These are phyloP conservation scores for Sebastes cheni DNA, from an alignment of 2,797 vertebrate genomes.

Conservation along the genomic window DNA sequence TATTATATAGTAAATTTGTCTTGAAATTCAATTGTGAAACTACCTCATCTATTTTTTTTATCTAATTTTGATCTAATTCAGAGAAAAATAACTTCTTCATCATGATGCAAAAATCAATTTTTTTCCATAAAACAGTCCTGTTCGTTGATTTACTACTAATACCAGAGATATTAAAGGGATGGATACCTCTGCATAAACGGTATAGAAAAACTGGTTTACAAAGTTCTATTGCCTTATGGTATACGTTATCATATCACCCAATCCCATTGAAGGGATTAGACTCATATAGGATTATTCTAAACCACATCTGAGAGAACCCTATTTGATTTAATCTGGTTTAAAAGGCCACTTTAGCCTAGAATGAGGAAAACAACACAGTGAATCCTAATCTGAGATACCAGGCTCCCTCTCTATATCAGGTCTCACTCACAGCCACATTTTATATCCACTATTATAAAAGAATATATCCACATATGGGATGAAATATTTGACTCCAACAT, in stretches of 20 bases:
- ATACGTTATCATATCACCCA: not conserved
- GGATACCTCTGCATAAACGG: not conserved
- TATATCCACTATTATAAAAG: not conserved
- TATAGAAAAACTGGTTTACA: not conserved
- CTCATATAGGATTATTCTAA: not conserved
- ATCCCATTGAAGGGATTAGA: not conserved
- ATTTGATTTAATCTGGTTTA: conserved; percentile 4
- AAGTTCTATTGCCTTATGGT: not conserved
- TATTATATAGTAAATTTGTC: not conserved
- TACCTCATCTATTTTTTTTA: not conserved
- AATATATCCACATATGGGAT: not conserved
- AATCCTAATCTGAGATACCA: not conserved
- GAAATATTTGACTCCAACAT: not conserved
- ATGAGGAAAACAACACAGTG: not conserved
- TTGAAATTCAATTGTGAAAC: not conserved
- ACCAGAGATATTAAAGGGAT: not conserved
- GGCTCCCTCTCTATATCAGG: not conserved
- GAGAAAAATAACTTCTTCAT: not conserved
- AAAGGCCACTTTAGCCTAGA: not conserved
- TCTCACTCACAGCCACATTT: not conserved
- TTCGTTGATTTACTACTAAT: not conserved
- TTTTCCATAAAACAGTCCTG: not conserved
- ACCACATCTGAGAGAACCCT: not conserved
- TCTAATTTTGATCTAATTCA: not conserved
- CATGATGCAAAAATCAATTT: not conserved